Conservation (phyloP, 2,113 vertebrate species). For the Hemichromis elongatus region DNA sequence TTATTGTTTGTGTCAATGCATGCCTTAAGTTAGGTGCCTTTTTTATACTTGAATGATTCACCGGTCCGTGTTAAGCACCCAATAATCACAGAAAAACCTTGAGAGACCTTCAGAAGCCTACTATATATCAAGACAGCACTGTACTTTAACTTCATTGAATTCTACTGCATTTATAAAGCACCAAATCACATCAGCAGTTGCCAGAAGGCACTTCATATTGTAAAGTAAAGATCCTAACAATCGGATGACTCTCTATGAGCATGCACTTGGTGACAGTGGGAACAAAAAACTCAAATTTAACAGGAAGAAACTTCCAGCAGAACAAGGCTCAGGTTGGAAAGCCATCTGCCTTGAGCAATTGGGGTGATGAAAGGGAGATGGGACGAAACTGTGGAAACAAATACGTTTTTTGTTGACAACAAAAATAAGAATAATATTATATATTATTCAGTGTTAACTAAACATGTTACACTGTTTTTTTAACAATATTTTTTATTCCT, state of each 20-base stretch:
- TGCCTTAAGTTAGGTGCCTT: no score
- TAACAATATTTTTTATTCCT: no score
- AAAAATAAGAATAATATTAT: neutral
- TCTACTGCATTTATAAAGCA: no score
- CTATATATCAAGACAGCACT: no score
- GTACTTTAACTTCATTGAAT: neutral
- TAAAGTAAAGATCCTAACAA: neutral
- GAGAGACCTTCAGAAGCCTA: no score
- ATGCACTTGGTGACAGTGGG: neutral
- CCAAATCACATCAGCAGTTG: no score
- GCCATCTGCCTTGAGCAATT: neutral
- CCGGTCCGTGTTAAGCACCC: no score
- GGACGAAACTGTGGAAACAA: neutral
- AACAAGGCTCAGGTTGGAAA: neutral
- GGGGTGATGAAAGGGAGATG: neutral
- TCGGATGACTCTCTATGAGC: neutral
- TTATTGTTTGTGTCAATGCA: no score
- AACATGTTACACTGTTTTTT: neutral
- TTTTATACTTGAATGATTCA: no score
- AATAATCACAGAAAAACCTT: neutral
- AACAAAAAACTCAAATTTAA: neutral
- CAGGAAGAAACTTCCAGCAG: neutral
- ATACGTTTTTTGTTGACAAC: neutral
- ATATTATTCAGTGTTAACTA: neutral
- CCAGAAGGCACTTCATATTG: neutral